phyloP scores from a whole-genome alignment of 2,888 invertebrate species.

The Ctena decussata region DNA sequence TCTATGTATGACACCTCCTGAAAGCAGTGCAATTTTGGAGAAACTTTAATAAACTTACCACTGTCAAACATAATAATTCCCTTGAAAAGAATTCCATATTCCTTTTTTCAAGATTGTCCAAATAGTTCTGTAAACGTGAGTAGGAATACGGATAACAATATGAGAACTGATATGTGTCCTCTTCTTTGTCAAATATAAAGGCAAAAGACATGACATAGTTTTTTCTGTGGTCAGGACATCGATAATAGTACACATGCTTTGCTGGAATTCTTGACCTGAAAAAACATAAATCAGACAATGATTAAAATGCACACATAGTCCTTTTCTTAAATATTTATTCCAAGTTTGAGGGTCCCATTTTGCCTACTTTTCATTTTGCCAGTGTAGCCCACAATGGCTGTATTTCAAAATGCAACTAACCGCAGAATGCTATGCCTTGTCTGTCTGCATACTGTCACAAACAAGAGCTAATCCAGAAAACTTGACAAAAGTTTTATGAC shows the following conservation, averaged over 20 bases:
- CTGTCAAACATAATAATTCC: slow-evolving; percentile 88
- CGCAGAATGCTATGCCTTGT: too few species aligned
- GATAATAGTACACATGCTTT: slow-evolving; percentile 96
- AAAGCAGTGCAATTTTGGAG: too few species aligned
- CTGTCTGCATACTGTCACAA: too few species aligned
- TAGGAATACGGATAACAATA: slow-evolving; percentile 98
- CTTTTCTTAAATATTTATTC: too few species aligned
- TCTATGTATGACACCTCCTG: too few species aligned
- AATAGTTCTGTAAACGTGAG: slow-evolving; percentile 94
- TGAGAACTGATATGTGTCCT: slow-evolving; percentile 98
- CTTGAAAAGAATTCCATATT: slow-evolving; percentile 90
- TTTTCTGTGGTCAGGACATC: slow-evolving; percentile 93
- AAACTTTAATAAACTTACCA: slow-evolving; percentile 84
- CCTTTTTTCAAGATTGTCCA: slow-evolving; percentile 91
- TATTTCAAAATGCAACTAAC: too few species aligned
- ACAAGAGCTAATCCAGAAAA: too few species aligned
- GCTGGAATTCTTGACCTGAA: slow-evolving; percentile 88
- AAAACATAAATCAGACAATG: neutral
- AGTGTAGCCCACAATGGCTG: too few species aligned
- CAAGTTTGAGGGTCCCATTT: too few species aligned
- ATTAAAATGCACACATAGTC: neutral
- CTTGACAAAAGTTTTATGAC: too few species aligned
- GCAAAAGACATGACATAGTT: slow-evolving; percentile 97
- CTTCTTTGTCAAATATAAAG: slow-evolving; percentile 97
- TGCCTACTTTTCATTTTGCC: too few species aligned